Evolutionary conservation across 2,113 vertebrate genomes (phyloP).

Genomic region (Pleuronectes platessa): DNA sequence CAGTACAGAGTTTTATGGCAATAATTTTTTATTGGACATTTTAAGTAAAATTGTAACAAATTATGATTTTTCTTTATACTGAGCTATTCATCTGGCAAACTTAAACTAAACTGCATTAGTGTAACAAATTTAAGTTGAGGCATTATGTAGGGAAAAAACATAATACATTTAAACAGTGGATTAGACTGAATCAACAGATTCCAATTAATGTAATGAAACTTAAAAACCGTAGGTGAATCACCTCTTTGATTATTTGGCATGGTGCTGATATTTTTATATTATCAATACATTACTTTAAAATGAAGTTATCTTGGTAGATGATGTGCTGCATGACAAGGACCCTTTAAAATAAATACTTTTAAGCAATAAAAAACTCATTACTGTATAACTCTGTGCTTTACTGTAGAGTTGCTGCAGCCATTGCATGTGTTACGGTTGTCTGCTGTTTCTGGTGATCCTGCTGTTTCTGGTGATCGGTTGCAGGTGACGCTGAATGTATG

Average conservation of each 20-base stretch:
- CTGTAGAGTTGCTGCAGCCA: neutral
- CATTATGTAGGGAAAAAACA: too few species aligned
- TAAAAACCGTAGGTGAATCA: neutral
- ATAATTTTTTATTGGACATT: neutral
- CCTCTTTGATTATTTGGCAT: neutral
- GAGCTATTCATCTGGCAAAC: neutral
- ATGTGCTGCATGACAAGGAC: neutral
- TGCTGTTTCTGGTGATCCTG: constrained; percentile 51
- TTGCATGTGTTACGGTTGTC: constrained; percentile 44
- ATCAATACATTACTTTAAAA: neutral
- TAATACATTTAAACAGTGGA: too few species aligned
- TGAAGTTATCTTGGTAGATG: neutral
- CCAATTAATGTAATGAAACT: neutral
- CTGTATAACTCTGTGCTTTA: neutral
- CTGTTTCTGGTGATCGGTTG: constrained; percentile 38
- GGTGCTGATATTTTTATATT: too few species aligned
- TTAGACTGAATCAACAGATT: too few species aligned
- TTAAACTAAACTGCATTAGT: neutral
- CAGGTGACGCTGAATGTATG: constrained; percentile 21
- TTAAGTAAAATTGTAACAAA: neutral
- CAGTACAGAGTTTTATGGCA: neutral
- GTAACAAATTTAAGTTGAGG: too few species aligned
- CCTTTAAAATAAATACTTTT: neutral
- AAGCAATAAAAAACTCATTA: neutral
- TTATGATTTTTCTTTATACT: too few species aligned